phyloP scores from a whole-genome alignment of 2,888 invertebrate genomes.

The Serripes groenlandicus region DNA sequence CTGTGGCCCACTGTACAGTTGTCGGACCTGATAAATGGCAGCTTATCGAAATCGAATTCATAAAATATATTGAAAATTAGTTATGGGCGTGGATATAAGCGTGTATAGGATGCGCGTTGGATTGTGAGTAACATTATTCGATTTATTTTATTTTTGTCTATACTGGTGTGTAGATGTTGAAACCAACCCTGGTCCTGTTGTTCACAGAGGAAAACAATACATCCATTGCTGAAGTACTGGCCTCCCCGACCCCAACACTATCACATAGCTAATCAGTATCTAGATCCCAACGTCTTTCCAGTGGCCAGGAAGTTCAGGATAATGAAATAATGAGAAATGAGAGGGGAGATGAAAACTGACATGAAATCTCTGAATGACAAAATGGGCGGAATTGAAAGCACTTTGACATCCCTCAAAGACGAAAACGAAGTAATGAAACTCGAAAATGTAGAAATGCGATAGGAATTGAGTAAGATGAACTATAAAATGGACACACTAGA shows the following conservation, averaged over 20 bases:
- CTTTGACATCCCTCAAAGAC: not conserved
- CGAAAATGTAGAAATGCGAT: not conserved
- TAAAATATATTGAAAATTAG: too few relatives aligned
- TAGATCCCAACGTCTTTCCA: too few relatives aligned
- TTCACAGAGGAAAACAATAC: not conserved
- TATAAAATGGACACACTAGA: not conserved
- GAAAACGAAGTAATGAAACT: not conserved
- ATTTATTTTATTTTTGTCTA: too few relatives aligned
- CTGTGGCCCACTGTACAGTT: too few relatives aligned
- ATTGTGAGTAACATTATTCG: too few relatives aligned
- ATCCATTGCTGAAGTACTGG: not conserved
- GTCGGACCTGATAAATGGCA: too few relatives aligned
- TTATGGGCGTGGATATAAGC: too few relatives aligned
- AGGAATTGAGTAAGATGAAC: not conserved
- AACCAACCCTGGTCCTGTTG: not conserved
- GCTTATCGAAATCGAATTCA: too few relatives aligned
- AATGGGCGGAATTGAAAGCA: not conserved
- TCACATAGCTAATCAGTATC: not conserved
- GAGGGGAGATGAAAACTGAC: not conserved
- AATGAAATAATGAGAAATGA: constrained; percentile 5
- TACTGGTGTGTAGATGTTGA: not conserved
- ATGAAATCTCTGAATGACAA: not conserved
- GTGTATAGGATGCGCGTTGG: too few relatives aligned
- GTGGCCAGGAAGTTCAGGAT: not conserved
- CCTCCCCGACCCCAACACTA: not conserved